Evolutionary conservation across 2,888 invertebrate species (phyloP), one percentile per base, ranked within the genome.

Genomic region (Papilio protenor): DNA sequence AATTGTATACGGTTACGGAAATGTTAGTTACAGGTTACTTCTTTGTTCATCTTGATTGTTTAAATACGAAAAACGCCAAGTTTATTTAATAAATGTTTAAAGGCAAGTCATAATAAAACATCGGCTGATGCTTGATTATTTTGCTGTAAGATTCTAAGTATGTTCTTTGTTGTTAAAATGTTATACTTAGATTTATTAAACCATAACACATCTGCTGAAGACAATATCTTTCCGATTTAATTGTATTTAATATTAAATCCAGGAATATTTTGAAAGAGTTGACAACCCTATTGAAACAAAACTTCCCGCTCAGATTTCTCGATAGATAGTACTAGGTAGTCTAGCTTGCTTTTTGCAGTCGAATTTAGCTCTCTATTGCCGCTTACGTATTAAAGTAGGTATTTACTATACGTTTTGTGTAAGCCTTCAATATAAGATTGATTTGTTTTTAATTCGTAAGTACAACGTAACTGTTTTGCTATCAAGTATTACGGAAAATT

Each of bases 341-440:
- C 47, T 14, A 21, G 27, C 66, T 77, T 73, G 55, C 23, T 73
- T 73, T 77, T 75, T 23, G 23, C 73, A 8, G n/a, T 73, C 45
- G 57, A 73, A n/a, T 69, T 73, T 73, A 47, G 6, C 45, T 69
- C 69, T 69, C 33, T 66, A 16, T 73, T 18, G 49, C 12, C 76
- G 59, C 59, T 61, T 61, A 76, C 45, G 23, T 72, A 76, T 71
- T 61, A 47, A 59, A n/a, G 40, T 45, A n/a, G 66, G 59, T 23
- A 71, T 61, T 71, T 45, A 55, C 55, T 66, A n/a, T n/a, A 18
- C 21, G 47, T 64, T 61, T 69, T 77, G 27, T 64, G 33, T 52
- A 72, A 61, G 72, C 64, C 49, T 77, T 73, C 72, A 27, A 76
- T 71, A 76, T 73, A 64, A 70, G 33, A 77, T 77, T 66, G 33